Percentiles rank a stretch among this genome's conserved stretches.
Evolutionary conservation across 2,888 invertebrate species (phyloP).

Genomic region (Apomyelois bistriatella): DNA sequence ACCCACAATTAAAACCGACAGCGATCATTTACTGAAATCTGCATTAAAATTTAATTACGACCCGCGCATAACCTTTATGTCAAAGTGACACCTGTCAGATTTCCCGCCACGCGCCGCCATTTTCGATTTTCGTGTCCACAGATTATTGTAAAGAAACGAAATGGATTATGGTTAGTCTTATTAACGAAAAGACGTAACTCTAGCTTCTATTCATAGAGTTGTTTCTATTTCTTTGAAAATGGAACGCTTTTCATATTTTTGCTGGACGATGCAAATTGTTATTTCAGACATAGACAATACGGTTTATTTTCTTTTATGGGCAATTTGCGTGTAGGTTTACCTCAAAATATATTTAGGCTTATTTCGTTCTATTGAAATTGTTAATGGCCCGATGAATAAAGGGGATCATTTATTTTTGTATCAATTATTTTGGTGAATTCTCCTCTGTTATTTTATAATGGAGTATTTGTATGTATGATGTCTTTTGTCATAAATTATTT

Average conservation of each 20-base stretch:
- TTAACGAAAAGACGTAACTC: conserved; percentile 24
- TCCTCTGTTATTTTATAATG: too few relatives aligned
- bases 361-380: conserved; percentile 26
- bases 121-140: conserved; percentile 30
- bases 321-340: conserved; percentile 22
- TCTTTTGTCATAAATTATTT: too few relatives aligned
- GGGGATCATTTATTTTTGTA: conserved; percentile 18
- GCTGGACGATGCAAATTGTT: conserved; percentile 10
- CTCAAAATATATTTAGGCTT: conserved; percentile 29
- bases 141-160: conserved; percentile 31
- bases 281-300: conserved; percentile 1
- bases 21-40: background rate
- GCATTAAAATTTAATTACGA: conserved; percentile 16
- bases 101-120: conserved; percentile 50
- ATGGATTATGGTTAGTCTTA: conserved; percentile 19
- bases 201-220: conserved; percentile 21
- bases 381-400: conserved; percentile 27
- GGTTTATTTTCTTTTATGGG: conserved; percentile 15
- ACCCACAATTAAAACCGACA: conserved; percentile 8
- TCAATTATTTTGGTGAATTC: conserved; percentile 30
- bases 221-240: conserved; percentile 23
- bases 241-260: conserved; percentile 13
- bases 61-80: conserved; percentile 22
- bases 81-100: conserved; percentile 50
- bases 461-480: too few relatives aligned